Evolutionary conservation across 1,140 invertebrate species (phyloP).

Genomic region (Drosophila tsacasi): DNA sequence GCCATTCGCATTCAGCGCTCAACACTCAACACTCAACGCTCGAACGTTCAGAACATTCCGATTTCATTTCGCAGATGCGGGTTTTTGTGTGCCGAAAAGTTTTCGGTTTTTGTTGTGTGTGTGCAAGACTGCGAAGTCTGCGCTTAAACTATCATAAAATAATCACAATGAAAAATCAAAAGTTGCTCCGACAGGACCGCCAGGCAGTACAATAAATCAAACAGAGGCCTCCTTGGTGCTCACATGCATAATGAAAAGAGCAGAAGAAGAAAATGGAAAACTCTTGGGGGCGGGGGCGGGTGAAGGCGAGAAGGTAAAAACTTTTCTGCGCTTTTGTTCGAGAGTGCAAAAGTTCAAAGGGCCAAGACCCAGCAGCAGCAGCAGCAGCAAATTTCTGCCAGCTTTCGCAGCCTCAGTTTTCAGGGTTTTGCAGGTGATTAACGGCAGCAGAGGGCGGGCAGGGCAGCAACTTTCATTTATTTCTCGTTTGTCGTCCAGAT

Average conservation of each 20-base stretch:
- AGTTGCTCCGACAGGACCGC: slow-evolving; percentile 47
- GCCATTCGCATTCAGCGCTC: slow-evolving; percentile 42
- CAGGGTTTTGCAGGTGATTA: slow-evolving; percentile 51
- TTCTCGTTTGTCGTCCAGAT: slow-evolving; percentile 44
- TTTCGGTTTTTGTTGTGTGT: slow-evolving; percentile 32
- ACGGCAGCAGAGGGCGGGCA: slow-evolving; percentile 25
- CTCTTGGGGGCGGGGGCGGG: not conserved
- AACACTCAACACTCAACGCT: slow-evolving; percentile 23
- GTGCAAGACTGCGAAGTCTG: slow-evolving; percentile 38
- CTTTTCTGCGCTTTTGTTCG: slow-evolving; percentile 64
- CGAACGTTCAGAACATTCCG: slow-evolving; percentile 7
- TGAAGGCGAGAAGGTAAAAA: slow-evolving; percentile 43
- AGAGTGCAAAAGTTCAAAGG: slow-evolving; percentile 72
- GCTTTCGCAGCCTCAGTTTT: slow-evolving; percentile 16
- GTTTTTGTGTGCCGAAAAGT: slow-evolving; percentile 47
- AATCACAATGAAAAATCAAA: slow-evolving; percentile 79
- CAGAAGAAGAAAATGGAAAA: slow-evolving; percentile 43
- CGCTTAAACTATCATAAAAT: slow-evolving; percentile 78
- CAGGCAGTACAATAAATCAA: slow-evolving; percentile 69
- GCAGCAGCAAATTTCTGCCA: slow-evolving; percentile 13
- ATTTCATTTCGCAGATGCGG: slow-evolving; percentile 47
- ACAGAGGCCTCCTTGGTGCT: slow-evolving; percentile 25
- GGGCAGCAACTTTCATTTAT: slow-evolving; percentile 50
- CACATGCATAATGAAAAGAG: slow-evolving; percentile 65
- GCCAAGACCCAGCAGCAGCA: slow-evolving; percentile 7